phyloP scores from a whole-genome alignment of 2,113 vertebrate species.

The Bambusicola thoracicus region DNA sequence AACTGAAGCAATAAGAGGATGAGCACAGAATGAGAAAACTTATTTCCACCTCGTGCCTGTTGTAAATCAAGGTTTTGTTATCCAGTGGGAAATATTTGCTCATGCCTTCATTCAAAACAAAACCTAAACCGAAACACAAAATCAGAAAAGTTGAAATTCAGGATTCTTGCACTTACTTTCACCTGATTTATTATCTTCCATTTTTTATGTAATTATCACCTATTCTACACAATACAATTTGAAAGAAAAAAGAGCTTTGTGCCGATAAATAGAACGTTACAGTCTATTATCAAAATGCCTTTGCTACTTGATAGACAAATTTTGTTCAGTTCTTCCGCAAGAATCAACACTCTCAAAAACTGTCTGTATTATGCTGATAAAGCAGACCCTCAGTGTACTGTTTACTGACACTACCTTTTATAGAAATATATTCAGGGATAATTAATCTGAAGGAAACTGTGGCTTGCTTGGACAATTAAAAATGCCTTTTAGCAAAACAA shows the following conservation, averaged over 20 bases:
- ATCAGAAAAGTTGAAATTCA: not conserved
- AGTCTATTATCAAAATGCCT: not conserved
- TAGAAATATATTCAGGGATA: not conserved
- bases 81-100: not conserved
- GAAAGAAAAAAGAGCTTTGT: not conserved
- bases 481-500: not conserved
- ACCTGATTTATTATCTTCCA: not conserved
- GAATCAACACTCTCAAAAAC: not conserved
- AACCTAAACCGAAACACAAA: not conserved
- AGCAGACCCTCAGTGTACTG: not conserved
- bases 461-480: not conserved
- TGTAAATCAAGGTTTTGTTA: not conserved
- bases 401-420: not conserved
- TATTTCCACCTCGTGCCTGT: not conserved
- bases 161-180: not conserved
- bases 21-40: not conserved
- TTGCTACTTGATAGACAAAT: not conserved
- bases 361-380: not conserved
- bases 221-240: not conserved
- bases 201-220: not conserved
- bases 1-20: not conserved
- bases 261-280: not conserved
- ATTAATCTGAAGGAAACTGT: not conserved
- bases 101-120: not conserved
- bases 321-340: not conserved